A percentile compares a stretch with the other conserved stretches of the same genome.
Conservation (phyloP, 2,888 invertebrate genomes). For the Rugalucina vietnamica region DNA sequence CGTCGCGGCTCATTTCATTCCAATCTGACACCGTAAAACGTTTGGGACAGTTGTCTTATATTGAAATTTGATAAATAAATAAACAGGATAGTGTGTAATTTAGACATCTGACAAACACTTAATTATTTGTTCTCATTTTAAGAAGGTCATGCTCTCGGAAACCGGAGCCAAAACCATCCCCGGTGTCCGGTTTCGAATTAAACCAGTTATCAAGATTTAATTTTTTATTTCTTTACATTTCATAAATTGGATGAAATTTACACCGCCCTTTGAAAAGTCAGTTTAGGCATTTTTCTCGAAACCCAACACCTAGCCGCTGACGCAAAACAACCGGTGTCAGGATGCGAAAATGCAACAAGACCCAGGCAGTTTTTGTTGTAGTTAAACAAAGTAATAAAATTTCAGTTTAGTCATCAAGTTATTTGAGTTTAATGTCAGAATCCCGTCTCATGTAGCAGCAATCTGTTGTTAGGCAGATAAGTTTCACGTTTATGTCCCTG, state of each 20-base stretch:
- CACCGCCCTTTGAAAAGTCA: not conserved
- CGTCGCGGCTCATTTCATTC: too few relatives aligned
- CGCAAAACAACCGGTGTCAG: not conserved
- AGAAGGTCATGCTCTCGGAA: not conserved
- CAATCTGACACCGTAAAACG: not conserved
- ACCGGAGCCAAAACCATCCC: not conserved
- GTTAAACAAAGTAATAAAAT: not conserved
- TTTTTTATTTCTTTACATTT: not conserved
- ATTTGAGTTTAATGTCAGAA: not conserved
- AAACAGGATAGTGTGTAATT: conserved; percentile 8
- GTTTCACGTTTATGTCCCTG: too few relatives aligned
- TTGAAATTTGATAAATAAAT: not conserved
- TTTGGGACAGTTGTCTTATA: not conserved
- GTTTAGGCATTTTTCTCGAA: not conserved
- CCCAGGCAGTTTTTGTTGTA: not conserved
- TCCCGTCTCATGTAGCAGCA: not conserved
- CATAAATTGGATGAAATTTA: not conserved
- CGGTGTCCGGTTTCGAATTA: not conserved
- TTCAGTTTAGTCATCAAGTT: not conserved
- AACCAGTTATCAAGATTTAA: not conserved
- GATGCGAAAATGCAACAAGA: not conserved
- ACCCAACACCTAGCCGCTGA: not conserved
- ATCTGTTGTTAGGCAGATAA: too few relatives aligned
- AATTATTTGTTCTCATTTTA: not conserved
- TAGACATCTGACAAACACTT: not conserved